Percentiles rank a stretch among this genome's conserved stretches.
Evolutionary conservation across 1,140 invertebrate species (phyloP).

Genomic region (Aphaenogaster floridana): DNA sequence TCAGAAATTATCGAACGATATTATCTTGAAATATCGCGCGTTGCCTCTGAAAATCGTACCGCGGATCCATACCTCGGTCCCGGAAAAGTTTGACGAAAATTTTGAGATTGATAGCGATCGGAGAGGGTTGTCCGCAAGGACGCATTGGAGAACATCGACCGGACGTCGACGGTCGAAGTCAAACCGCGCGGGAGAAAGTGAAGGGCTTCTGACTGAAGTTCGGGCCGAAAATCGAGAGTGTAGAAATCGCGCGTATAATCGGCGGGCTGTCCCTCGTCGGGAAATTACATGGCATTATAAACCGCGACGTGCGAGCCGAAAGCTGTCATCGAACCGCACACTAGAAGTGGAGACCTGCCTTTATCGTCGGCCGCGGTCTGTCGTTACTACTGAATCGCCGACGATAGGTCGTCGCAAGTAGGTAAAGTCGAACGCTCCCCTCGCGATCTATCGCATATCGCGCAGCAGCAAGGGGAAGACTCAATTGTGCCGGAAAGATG

Average conservation of each 20-base stretch:
- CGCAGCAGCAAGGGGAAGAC: background rate
- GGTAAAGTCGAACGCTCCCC: background rate
- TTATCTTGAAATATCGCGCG: background rate
- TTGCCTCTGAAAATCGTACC: background rate
- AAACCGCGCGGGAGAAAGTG: constrained; percentile 9
- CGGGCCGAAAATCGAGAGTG: background rate
- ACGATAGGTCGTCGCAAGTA: background rate
- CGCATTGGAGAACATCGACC: no score
- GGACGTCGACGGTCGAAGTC: no score
- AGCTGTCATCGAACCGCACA: background rate
- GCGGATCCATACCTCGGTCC: no score
- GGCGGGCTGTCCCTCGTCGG: background rate
- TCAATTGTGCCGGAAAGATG: constrained; percentile 79
- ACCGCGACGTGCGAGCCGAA: background rate
- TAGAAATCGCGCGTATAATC: constrained; percentile 20
- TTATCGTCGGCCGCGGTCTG: background rate
- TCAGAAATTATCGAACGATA: background rate
- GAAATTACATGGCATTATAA: constrained; percentile 17
- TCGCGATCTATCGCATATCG: background rate
- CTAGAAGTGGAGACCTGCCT: background rate
- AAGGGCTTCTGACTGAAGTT: background rate
- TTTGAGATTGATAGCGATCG: background rate
- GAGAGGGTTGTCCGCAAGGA: background rate
- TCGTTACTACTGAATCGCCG: background rate
- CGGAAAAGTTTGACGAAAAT: background rate